Conservation (phyloP, 1,140 invertebrate genomes). For the Olivierus martensii region DNA sequence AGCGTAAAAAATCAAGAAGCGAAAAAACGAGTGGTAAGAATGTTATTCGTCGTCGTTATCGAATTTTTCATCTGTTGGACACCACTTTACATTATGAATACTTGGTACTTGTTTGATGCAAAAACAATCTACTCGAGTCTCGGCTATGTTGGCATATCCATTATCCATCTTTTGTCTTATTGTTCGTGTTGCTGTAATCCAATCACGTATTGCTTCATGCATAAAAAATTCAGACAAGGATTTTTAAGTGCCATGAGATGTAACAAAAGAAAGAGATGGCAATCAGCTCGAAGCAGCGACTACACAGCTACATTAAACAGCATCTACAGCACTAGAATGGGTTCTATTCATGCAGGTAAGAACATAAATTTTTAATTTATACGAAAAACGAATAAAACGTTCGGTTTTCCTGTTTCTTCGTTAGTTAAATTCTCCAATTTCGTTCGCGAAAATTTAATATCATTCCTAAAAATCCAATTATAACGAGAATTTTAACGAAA, state of each 20-base stretch:
- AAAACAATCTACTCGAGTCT: conserved; percentile 49
- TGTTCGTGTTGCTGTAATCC: conserved; percentile 79
- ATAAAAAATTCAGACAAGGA: conserved; percentile 65
- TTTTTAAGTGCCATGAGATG: conserved; percentile 50
- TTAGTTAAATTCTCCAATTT: no score
- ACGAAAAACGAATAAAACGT: no score
- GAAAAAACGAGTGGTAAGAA: conserved; percentile 71
- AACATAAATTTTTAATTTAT: no score
- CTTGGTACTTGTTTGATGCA: conserved; percentile 56
- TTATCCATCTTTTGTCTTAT: conserved; percentile 70
- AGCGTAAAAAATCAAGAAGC: no score
- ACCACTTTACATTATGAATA: conserved; percentile 72
- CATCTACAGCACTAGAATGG: no score
- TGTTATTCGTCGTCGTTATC: conserved; percentile 79
- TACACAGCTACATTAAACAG: no score
- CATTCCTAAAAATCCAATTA: no score
- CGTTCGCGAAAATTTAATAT: no score
- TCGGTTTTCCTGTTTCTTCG: no score
- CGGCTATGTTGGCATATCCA: conserved; percentile 54
- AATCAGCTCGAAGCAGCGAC: no score
- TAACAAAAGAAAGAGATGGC: background rate
- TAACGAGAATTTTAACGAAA: no score
- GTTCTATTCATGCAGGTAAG: no score
- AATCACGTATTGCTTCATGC: conserved; percentile 91
- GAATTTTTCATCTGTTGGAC: conserved; percentile 92